Percentiles rank a stretch among this genome's conserved stretches.
Conservation (phyloP, 2,113 vertebrate species). For the Takifugu flavidus region DNA sequence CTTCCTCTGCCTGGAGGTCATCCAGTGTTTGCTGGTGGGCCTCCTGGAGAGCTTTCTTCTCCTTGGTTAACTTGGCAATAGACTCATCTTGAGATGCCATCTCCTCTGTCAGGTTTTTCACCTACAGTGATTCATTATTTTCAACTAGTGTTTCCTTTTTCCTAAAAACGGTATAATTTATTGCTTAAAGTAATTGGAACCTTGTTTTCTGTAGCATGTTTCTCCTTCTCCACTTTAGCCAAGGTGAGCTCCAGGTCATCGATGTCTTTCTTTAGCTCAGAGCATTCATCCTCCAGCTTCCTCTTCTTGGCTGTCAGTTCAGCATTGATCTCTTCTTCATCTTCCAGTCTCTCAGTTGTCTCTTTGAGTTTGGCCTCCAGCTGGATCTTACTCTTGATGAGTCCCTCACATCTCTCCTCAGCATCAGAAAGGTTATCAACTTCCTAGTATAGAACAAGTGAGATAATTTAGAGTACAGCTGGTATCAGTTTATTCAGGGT, state of each 20-base stretch:
- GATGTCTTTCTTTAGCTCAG: slow-evolving; percentile 68
- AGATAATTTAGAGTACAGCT: too few species aligned
- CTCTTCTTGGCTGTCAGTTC: slow-evolving; percentile 82
- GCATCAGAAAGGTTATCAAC: slow-evolving; percentile 57
- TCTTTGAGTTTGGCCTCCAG: slow-evolving; percentile 61
- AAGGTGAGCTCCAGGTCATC: slow-evolving; percentile 68
- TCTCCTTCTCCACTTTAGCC: slow-evolving; percentile 71
- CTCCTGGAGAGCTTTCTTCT: too few species aligned
- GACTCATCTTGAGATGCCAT: slow-evolving; percentile 77
- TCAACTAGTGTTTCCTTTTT: too few species aligned
- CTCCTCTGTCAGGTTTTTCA: slow-evolving; percentile 71
- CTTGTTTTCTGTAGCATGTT: slow-evolving; percentile 60
- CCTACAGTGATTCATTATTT: slow-evolving; percentile 26
- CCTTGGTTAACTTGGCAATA: slow-evolving; percentile 72
- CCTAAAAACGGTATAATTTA: too few species aligned
- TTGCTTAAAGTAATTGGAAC: not conserved
- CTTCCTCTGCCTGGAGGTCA: slow-evolving; percentile 73
- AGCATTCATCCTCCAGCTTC: slow-evolving; percentile 83
- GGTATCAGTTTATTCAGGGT: too few species aligned
- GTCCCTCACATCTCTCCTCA: slow-evolving; percentile 62
- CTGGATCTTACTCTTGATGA: slow-evolving; percentile 62
- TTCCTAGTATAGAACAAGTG: slow-evolving; percentile 34
- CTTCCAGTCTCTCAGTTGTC: slow-evolving; percentile 76
- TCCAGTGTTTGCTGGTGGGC: slow-evolving; percentile 46
- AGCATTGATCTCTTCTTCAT: slow-evolving; percentile 78